A percentile compares a stretch with the other conserved stretches of the same genome.
Evolutionary conservation across 2,797 vertebrate species (phyloP).

Genomic region (Nannoperca australis): DNA sequence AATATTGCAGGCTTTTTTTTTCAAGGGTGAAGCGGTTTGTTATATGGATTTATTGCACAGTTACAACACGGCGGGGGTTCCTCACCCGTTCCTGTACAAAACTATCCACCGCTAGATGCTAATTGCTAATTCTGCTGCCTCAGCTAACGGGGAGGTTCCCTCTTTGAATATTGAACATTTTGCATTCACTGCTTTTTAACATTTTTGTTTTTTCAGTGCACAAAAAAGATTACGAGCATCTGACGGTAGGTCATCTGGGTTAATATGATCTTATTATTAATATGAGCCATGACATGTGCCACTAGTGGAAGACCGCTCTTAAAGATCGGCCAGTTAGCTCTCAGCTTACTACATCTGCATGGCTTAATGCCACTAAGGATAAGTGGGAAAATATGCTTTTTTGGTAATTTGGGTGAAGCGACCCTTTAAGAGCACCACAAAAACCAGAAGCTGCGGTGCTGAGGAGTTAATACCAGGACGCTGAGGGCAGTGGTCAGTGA

Average conservation of each 20-base stretch:
- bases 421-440: slow-evolving; percentile 11
- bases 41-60: not conserved
- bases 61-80: not conserved
- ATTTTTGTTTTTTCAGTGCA: too few species aligned
- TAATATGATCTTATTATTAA: not conserved
- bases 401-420: not conserved
- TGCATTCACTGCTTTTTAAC: not conserved
- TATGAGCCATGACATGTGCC: not conserved
- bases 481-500: slow-evolving; percentile 45
- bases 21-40: not conserved
- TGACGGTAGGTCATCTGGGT: slow-evolving; percentile 5
- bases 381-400: not conserved
- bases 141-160: not conserved
- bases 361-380: not conserved
- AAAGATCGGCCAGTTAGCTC: not conserved
- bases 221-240: not conserved
- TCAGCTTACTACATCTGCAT: not conserved
- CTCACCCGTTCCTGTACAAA: not conserved
- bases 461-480: slow-evolving; percentile 37
- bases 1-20: not conserved
- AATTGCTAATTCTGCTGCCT: not conserved
- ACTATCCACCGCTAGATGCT: not conserved
- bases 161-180: not conserved
- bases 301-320: not conserved
- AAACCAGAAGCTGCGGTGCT: not conserved